These are phyloP conservation scores for Distichodus sexfasciatus DNA, from an alignment of 2,797 vertebrate genomes.

Conservation along the genomic window DNA sequence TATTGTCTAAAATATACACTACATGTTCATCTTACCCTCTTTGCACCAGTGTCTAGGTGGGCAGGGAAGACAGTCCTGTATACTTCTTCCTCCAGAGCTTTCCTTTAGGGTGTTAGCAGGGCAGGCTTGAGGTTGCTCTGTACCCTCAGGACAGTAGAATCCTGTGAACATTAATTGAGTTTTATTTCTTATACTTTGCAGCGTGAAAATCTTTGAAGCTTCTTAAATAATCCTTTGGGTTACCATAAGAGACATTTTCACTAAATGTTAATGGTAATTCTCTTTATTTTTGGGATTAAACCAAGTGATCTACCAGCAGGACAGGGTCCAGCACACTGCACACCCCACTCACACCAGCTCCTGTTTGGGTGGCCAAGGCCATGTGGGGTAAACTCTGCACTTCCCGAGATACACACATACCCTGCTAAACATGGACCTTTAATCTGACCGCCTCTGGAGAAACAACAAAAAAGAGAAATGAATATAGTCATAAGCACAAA, in stretches of 20 bases:
- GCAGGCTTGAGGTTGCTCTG: constrained; percentile 71
- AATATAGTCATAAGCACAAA: no score
- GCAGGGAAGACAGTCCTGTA: constrained; percentile 81
- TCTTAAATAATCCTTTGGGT: not conserved
- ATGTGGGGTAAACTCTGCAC: constrained; percentile 74
- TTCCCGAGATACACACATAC: constrained; percentile 83
- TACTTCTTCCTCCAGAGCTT: constrained; percentile 69
- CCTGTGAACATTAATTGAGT: constrained; percentile 66
- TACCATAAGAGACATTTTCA: not conserved
- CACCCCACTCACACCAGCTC: constrained; percentile 74
- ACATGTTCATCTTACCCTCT: constrained; percentile 68
- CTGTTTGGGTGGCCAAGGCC: constrained; percentile 50
- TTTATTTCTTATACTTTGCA: not conserved
- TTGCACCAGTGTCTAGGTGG: constrained; percentile 83
- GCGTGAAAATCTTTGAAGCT: not conserved
- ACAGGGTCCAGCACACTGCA: constrained; percentile 80
- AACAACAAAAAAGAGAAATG: no score
- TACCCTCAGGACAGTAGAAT: constrained; percentile 84
- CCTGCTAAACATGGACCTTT: constrained; percentile 84
- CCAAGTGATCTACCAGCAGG: constrained; percentile 72
- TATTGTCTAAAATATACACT: not conserved
- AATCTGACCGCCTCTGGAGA: constrained; percentile 76
- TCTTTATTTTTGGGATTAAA: not conserved
- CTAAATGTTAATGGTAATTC: not conserved
- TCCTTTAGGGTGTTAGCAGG: constrained; percentile 78